Evolutionary conservation across 2,888 invertebrate genomes (phyloP), one percentile per base, ranked within the genome.

Genomic region (Pinctada fucata): DNA sequence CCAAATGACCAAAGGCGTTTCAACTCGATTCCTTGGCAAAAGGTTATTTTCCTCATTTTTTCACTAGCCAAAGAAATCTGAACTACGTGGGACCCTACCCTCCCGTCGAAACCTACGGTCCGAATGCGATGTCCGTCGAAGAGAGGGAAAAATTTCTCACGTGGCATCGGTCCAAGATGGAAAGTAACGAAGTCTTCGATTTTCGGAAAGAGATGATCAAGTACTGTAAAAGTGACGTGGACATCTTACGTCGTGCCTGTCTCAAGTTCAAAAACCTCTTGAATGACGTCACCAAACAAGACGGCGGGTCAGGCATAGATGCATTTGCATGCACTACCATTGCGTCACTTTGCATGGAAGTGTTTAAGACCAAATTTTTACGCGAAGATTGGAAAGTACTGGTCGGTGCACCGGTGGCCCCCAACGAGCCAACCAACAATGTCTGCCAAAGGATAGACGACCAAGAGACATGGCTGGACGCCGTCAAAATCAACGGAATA

Each of bases 41-140:
- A 31, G 83, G 84, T n/a, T 84, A 82, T 68, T 84, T 85, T 69
- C 84, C 84, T n/a, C 81, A 85, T 67, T 77, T 69, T 49, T 84
- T 82, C 52, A 82, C 81, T 72, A 74, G 50, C 0, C 52, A 16
- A 2, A 79, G 76, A 58, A 79, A 85, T 69, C n/a, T n/a, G n/a
- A n/a, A n/a, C n/a, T n/a, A n/a, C n/a, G n/a, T n/a, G n/a, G n/a
- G n/a, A n/a, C n/a, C 75, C 45, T 83, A 82, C 13, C 83, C 84
- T 0, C 72, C 70, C 1, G n/a, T 73, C 3, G n/a, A 79, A 4
- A 78, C n/a, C 69, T 83, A 82, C 66, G 81, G 82, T 2, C 3
- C 48, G 8, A 76, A 84, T 31, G 75, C 49, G 49, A 84, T 84
- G 82, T 64, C 64, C 3, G 8, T 8, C 3, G 13, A 76, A 65